Base-by-base conservation (phyloP, 2,888 invertebrate genomes). In the Zelleria hepariella region DNA sequence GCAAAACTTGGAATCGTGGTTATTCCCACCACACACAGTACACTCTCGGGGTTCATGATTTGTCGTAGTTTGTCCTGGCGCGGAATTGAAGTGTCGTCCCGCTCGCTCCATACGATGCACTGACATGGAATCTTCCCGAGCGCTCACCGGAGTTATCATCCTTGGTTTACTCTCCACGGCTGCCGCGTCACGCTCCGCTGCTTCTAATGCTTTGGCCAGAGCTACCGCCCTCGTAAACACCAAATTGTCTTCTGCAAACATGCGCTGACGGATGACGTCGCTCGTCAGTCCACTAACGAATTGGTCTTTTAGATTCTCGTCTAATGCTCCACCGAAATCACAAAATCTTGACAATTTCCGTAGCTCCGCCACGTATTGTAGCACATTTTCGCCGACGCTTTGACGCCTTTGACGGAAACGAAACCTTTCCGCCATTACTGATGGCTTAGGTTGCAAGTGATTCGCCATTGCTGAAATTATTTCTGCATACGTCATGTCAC, bases 131-230 rank as follows among this genome's bases (percentile, higher is more conserved):
- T 48, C 52, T 4, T 23, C 52, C 6, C 21, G 21, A 5, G 21
- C 52, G 20, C 52, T 23, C 21, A 20, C 6, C 21, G 21, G 21
- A 4, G 21, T 3, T 52, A 2, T 21, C 52, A 23, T 21, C 52
- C 20, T 20, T 8, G 52, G 21, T 5, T 5, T 21, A 23, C 20
- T 8, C 52, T 52, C 52, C 23, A 52, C 52, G 6, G 52, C 52
- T 52, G 52, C 52, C 23, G 20, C 52, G 21, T 23, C 52, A 52
- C 52, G 21, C 27, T 57, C 57, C 27, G 57, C 48, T 20, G 57
- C 48, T 24, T 57, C 57, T 18, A 57, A 48, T 8, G 57, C n/a
- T n/a, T 18, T 26, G 15, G 57, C 57, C 7, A 48, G 23, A 1
- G 47, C 23, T 21, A 48, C 24, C 18, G 57, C 57, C 24, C 49